phyloP scores from a whole-genome alignment of 2,888 invertebrate genomes.

The Andricus curvator region DNA sequence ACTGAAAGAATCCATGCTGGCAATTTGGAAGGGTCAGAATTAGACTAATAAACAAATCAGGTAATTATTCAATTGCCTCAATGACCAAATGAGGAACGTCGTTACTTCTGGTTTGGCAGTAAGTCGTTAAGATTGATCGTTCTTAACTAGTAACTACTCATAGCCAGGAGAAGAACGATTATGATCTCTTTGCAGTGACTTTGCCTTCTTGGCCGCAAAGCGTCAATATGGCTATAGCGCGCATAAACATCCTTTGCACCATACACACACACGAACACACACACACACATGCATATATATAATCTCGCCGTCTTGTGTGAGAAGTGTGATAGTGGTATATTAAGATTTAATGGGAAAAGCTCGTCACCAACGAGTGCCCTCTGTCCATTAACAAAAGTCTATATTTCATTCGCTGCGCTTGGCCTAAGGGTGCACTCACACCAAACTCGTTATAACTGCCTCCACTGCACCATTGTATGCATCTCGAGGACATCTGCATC shows the following conservation, averaged over 20 bases:
- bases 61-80: conserved; percentile 66
- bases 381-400: neutral
- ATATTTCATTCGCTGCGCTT: neutral
- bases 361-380: conserved; percentile 48
- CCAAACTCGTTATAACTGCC: conserved; percentile 27
- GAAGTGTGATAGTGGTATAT: conserved; percentile 42
- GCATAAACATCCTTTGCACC: neutral
- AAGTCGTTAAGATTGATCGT: conserved; percentile 59
- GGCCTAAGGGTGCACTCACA: conserved; percentile 14
- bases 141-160: conserved; percentile 54
- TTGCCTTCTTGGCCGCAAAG: neutral
- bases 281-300: neutral
- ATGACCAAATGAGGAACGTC: conserved; percentile 62
- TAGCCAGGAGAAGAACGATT: conserved; percentile 50
- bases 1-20: conserved; percentile 16
- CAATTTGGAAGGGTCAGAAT: conserved; percentile 28
- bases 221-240: conserved; percentile 2
- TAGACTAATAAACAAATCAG: conserved; percentile 54
- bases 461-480: conserved; percentile 9
- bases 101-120: conserved; percentile 63
- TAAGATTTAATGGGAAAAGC: conserved; percentile 55
- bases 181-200: conserved; percentile 35
- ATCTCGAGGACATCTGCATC: conserved; percentile 36
- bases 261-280: too few species aligned
- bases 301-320: neutral